Conservation (phyloP, 2,113 vertebrate species). For the Hydropotes inermis region DNA sequence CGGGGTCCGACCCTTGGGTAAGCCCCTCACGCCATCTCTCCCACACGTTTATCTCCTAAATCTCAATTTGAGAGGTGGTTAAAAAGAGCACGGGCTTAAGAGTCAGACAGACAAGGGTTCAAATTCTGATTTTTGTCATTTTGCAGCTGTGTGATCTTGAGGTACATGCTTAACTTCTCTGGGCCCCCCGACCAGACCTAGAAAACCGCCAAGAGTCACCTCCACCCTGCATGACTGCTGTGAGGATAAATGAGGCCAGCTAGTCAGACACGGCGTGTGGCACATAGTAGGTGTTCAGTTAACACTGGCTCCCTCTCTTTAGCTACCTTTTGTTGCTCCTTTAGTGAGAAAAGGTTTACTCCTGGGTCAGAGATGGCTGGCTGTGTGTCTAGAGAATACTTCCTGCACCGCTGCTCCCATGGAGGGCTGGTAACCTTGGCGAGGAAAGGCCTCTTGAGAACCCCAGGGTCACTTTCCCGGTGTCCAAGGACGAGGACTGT, state of each 20-base stretch:
- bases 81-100: background rate
- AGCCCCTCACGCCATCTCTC: background rate
- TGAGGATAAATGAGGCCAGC: background rate
- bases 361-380: background rate
- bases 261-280: fast-evolving
- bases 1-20: no score
- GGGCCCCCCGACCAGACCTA: background rate
- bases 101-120: background rate
- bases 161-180: background rate
- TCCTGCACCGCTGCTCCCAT: background rate
- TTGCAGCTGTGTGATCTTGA: background rate
- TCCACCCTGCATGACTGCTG: fast-evolving
- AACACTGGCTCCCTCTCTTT: background rate
- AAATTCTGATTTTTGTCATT: background rate
- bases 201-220: background rate
- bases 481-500: background rate
- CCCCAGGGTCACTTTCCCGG: background rate
- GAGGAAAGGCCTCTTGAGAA: background rate
- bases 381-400: background rate
- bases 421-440: background rate
- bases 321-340: background rate
- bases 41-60: background rate
- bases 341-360: background rate
- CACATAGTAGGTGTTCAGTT: background rate
- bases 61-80: background rate